Base-by-base conservation (phyloP, 1,140 invertebrate genomes). In the Diabrotica undecimpunctata region DNA sequence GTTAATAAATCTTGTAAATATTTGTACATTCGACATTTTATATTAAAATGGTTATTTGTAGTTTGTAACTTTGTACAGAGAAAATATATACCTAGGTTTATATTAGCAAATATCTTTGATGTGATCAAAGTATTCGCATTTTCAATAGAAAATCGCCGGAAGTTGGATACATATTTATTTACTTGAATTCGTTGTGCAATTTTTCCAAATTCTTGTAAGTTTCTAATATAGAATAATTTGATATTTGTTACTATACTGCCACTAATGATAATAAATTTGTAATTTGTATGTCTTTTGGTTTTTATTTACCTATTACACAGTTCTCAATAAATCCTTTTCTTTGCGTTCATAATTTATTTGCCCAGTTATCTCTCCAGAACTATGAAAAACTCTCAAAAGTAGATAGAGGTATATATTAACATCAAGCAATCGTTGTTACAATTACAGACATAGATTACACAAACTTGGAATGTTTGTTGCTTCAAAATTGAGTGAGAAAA, bases 181-280 rank as follows among this genome's bases (percentile, higher is more conserved):
- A 55, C 54, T 36, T 10, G 41, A 10, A 52, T 53, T 61, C 14
- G 14, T 62, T 60, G 66, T 68, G 66, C 66, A 68, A 68, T 68
- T 62, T 62, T 57, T 58, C 62, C 11, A 54, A 56, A 62, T 62
- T 39, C 14, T 7, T 60, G 50, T 61, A 51, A 61, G 53, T 55
- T 55, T 66, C 9, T 66, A 56, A 66, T 50, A 10, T 50, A 12
- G 35, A 53, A 10, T 46, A 46, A 46, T 46, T 46, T 56, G 65
- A 70, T 66, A 65, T 70, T 69, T 70, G 65, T 70, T 66, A 62
- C 63, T 64, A 66, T 70, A 70, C 68, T 70, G 68, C 68, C 68
- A 70, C 61, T 70, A 64, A 66, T 62, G 65, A 70, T 66, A 70
- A 70, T 70, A 70, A 66, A 70, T 66, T 70, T 70, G 65, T 66